A percentile compares a stretch with the other conserved stretches of the same genome.
These are phyloP conservation scores for Pyrocephalus nanus DNA, from an alignment of 2,797 vertebrate species.

Conservation along the genomic window DNA sequence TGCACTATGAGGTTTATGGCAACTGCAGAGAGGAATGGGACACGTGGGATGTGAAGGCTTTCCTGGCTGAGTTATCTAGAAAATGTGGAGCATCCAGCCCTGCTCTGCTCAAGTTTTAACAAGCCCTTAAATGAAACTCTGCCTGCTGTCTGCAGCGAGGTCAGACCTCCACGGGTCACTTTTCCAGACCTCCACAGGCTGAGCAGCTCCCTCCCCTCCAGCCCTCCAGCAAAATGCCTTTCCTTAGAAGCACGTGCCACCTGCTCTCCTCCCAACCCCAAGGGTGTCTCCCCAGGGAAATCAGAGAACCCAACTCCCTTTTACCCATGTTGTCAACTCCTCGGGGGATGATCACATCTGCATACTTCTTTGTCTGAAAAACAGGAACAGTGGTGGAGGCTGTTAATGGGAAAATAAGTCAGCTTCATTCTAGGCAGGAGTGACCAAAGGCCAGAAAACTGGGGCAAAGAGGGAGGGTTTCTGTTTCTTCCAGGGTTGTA, in stretches of 20 bases:
- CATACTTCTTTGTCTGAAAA: conserved; percentile 96
- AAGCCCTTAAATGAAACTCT: background rate
- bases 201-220: background rate
- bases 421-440: background rate
- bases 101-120: background rate
- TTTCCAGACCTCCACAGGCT: background rate
- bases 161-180: background rate
- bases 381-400: background rate
- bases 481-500: background rate
- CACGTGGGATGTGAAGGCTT: rapidly evolving
- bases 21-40: conserved; percentile 72
- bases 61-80: background rate
- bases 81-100: background rate
- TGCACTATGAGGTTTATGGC: conserved; percentile 98
- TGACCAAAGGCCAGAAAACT: background rate
- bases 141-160: background rate
- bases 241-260: background rate
- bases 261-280: background rate
- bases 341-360: conserved; percentile 95
- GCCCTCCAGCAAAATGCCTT: background rate
- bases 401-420: background rate
- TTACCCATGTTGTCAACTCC: conserved; percentile 99
- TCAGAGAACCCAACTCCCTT: background rate
- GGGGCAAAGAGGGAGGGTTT: background rate
- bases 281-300: background rate